These are phyloP conservation scores for Tinamus guttatus DNA, from an alignment of 2,113 vertebrate genomes.

Conservation along the genomic window DNA sequence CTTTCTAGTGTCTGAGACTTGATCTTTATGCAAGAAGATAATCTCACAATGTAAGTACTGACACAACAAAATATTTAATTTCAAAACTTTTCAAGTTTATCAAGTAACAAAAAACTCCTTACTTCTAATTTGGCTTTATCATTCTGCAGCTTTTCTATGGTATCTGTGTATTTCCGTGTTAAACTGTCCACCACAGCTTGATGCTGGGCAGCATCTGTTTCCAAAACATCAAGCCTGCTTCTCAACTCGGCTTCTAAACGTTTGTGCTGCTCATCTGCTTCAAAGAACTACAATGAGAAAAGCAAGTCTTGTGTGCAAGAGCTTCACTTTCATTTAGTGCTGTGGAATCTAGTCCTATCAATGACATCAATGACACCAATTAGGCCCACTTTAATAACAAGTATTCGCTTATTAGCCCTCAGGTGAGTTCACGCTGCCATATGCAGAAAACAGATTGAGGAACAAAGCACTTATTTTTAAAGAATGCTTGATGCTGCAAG, in stretches of 20 bases:
- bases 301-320: neutral
- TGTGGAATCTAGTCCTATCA: neutral
- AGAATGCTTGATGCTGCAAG: no score
- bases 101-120: slow-evolving; percentile 36
- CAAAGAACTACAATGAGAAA: slow-evolving; percentile 86
- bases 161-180: slow-evolving; percentile 88
- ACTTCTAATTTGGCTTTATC: slow-evolving; percentile 95
- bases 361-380: neutral
- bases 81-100: slow-evolving; percentile 38
- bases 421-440: neutral
- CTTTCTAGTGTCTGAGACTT: slow-evolving; percentile 93
- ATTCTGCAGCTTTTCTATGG: slow-evolving; percentile 92
- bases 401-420: neutral
- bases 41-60: slow-evolving; percentile 38
- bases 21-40: slow-evolving; percentile 81
- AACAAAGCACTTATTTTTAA: neutral
- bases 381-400: neutral
- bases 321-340: neutral
- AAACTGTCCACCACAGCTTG: slow-evolving; percentile 88
- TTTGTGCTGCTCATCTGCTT: slow-evolving; percentile 92
- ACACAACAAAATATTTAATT: slow-evolving; percentile 1
- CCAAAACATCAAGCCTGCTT: slow-evolving; percentile 83
- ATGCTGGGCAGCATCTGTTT: slow-evolving; percentile 87
- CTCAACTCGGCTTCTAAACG: slow-evolving; percentile 87
- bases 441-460: neutral